A percentile compares a stretch with the other conserved stretches of the same genome.
phyloP scores from a whole-genome alignment of 2,113 vertebrate species.

The Nothocercus nigrocapillus region DNA sequence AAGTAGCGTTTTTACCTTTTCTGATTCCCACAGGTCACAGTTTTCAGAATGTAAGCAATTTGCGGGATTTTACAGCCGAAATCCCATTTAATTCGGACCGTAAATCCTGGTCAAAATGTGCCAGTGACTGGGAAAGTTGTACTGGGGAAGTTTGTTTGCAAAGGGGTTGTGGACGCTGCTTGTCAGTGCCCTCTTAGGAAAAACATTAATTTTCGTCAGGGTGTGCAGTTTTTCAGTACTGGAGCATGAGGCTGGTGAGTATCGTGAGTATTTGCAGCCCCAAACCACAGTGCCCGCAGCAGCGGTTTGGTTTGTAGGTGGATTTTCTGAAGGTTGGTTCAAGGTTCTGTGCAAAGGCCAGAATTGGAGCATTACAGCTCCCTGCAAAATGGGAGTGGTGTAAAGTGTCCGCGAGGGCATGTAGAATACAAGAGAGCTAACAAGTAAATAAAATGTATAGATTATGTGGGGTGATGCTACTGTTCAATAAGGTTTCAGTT shows the following conservation, averaged over 20 bases:
- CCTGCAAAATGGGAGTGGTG: background rate
- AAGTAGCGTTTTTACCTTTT: conserved; percentile 44
- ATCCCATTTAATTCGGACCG: conserved; percentile 9
- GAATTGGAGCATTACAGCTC: background rate
- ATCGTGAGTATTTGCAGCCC: fast-evolving
- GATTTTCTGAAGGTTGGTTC: background rate
- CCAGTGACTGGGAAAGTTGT: background rate
- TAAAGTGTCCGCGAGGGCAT: background rate
- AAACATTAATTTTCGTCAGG: fast-evolving
- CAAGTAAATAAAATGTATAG: background rate
- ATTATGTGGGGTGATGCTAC: background rate
- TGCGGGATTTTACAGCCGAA: conserved; percentile 5
- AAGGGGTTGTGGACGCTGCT: background rate
- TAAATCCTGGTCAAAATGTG: background rate
- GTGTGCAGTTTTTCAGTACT: background rate
- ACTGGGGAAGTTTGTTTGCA: background rate
- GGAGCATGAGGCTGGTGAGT: background rate
- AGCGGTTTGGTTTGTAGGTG: background rate
- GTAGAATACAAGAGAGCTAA: background rate
- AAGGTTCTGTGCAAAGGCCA: fast-evolving
- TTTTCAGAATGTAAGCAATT: conserved; percentile 21
- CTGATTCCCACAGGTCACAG: conserved; percentile 35
- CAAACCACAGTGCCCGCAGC: background rate
- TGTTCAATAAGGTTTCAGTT: background rate
- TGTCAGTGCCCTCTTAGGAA: background rate